Conservation (phyloP, 1,140 invertebrate genomes). For the Penaeus chinensis region DNA sequence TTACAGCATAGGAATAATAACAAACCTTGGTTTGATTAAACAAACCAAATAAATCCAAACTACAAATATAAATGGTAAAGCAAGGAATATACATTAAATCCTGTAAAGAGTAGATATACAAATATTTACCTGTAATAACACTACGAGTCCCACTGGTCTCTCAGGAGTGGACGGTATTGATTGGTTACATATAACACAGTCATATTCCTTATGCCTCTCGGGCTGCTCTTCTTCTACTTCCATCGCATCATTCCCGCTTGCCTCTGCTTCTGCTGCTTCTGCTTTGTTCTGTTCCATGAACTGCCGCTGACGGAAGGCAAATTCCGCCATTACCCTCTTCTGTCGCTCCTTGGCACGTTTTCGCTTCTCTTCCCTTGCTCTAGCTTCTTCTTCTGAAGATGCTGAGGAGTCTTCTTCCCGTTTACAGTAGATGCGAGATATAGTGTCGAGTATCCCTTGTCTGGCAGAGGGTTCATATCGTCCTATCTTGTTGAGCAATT, state of each 20-base stretch:
- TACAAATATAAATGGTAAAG: too few species aligned
- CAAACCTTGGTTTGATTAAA: conserved; percentile 77
- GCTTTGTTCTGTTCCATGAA: conserved; percentile 88
- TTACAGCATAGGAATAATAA: conserved; percentile 76
- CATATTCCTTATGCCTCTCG: conserved; percentile 76
- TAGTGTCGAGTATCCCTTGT: conserved; percentile 76
- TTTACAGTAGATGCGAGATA: conserved; percentile 73
- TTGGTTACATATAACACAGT: conserved; percentile 96
- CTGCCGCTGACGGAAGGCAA: conserved; percentile 89
- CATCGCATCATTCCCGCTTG: conserved; percentile 65
- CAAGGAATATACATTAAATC: background rate
- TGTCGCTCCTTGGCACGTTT: conserved; percentile 88
- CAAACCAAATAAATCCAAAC: conserved; percentile 69
- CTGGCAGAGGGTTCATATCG: conserved; percentile 59
- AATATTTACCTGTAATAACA: conserved; percentile 85
- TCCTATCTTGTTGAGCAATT: conserved; percentile 71
- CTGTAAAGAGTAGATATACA: background rate
- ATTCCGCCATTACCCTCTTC: conserved; percentile 91
- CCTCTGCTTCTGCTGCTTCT: conserved; percentile 72
- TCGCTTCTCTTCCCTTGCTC: conserved; percentile 82
- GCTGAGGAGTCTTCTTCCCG: conserved; percentile 73
- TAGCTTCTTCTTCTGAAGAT: conserved; percentile 77
- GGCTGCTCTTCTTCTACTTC: conserved; percentile 51
- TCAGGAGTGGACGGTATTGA: conserved; percentile 85
- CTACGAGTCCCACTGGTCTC: conserved; percentile 90